Conservation (phyloP, 2,797 vertebrate genomes). For the Semotilus atromaculatus region DNA sequence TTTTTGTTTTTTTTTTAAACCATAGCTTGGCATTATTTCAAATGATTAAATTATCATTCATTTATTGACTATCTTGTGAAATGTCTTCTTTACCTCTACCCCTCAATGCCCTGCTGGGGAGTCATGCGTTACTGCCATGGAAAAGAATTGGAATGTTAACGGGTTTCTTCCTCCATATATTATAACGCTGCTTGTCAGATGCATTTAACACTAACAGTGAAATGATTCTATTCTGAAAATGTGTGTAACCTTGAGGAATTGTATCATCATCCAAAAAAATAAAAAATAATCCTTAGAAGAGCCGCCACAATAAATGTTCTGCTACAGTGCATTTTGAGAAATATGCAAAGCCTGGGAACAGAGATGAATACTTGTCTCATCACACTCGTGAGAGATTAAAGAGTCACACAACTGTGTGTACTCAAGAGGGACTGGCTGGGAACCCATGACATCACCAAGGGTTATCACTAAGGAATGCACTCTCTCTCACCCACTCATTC, state of each 20-base stretch:
- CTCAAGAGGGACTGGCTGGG: slow-evolving; percentile 19
- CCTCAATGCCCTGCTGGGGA: not conserved
- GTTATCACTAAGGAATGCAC: slow-evolving; percentile 12
- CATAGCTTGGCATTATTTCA: not conserved
- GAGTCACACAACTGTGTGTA: not conserved
- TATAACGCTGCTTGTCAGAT: not conserved
- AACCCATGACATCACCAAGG: slow-evolving; percentile 40
- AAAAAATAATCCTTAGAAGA: not conserved
- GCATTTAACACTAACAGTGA: not conserved
- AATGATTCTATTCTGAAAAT: not conserved
- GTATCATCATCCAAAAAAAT: not conserved
- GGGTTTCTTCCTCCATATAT: not conserved
- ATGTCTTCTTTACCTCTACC: not conserved
- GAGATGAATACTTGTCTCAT: slow-evolving; percentile 20
- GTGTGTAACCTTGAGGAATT: not conserved
- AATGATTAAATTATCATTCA: not conserved
- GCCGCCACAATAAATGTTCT: not conserved
- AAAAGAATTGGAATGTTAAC: not conserved
- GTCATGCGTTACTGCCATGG: not conserved
- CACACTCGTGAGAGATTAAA: slow-evolving; percentile 22
- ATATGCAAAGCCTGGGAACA: slow-evolving; percentile 26
- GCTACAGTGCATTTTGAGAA: slow-evolving; percentile 5
- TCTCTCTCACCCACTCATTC: slow-evolving; percentile 13
- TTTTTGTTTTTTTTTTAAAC: no score
- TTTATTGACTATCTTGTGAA: not conserved